Evolutionary conservation across 2,888 invertebrate genomes (phyloP).

Genomic region (Tryphoninae sp.): DNA sequence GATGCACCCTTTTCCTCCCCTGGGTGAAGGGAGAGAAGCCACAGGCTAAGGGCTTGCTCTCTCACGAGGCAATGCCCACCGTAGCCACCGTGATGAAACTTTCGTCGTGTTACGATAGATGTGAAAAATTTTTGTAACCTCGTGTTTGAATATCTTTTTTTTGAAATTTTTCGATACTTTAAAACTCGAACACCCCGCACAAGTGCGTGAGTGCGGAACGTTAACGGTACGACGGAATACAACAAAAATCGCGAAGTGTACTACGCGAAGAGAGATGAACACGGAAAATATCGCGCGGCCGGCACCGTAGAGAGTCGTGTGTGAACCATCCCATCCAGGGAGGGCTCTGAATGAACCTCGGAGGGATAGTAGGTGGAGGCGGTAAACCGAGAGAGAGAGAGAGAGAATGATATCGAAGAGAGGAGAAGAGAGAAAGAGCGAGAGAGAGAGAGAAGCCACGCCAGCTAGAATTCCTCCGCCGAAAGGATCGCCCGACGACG

Average conservation of each 20-base stretch:
- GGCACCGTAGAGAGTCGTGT: slow-evolving; percentile 76
- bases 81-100: slow-evolving; percentile 36
- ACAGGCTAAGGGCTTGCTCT: slow-evolving; percentile 50
- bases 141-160: not conserved
- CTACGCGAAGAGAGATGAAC: slow-evolving; percentile 61
- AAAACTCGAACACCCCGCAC: too few relatives aligned
- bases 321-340: slow-evolving; percentile 80
- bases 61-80: slow-evolving; percentile 51
- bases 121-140: slow-evolving; percentile 43
- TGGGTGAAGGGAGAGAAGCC: slow-evolving; percentile 61
- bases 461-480: slow-evolving; percentile 80
- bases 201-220: not conserved
- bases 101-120: slow-evolving; percentile 6
- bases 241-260: slow-evolving; percentile 44
- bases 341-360: slow-evolving; percentile 78
- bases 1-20: slow-evolving; percentile 67
- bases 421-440: slow-evolving; percentile 69
- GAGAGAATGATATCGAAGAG: slow-evolving; percentile 60
- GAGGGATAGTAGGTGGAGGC: slow-evolving; percentile 68
- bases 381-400: slow-evolving; percentile 47
- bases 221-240: slow-evolving; percentile 47
- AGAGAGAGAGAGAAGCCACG: slow-evolving; percentile 72
- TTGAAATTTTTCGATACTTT: not conserved
- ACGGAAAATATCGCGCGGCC: slow-evolving; percentile 74
- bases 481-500: slow-evolving; percentile 73